A percentile compares a stretch with the other conserved stretches of the same genome.
Evolutionary conservation across 2,113 vertebrate genomes (phyloP).

Genomic region (Sceloporus tristichus): DNA sequence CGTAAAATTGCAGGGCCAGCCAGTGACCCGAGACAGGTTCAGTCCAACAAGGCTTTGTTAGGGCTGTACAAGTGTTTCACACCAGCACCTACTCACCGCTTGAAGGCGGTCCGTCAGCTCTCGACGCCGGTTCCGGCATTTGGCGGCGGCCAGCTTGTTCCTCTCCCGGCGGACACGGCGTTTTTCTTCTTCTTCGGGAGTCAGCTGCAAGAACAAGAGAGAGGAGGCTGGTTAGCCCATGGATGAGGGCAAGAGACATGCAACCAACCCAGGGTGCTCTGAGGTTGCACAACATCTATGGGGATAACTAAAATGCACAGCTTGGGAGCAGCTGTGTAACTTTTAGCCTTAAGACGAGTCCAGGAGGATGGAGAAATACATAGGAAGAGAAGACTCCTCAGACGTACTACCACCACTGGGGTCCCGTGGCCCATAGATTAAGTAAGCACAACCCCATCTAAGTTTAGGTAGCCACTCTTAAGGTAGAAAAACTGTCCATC

Average conservation of each 20-base stretch:
- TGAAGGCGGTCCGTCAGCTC: conserved; percentile 95
- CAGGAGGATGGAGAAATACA: neutral
- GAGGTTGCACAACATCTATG: no score
- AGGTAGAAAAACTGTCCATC: neutral
- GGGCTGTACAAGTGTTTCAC: neutral
- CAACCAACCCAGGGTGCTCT: neutral
- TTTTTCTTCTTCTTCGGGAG: conserved; percentile 95
- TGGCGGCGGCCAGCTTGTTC: conserved; percentile 94
- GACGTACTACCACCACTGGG: no score
- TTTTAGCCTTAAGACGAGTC: no score
- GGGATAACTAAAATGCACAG: neutral
- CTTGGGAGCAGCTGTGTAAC: no score
- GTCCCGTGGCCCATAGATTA: neutral
- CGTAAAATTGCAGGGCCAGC: no score
- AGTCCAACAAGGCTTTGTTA: neutral
- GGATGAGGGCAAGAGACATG: neutral
- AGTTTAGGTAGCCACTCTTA: neutral
- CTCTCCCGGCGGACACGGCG: conserved; percentile 90
- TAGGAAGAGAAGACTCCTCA: neutral
- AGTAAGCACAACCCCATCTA: neutral
- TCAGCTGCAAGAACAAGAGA: conserved; percentile 78
- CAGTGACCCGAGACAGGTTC: no score
- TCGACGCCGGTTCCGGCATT: conserved; percentile 92
- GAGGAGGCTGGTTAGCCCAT: rapidly evolving
- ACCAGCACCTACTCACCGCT: conserved; percentile 82